Conservation (phyloP, 2,888 invertebrate genomes). For the Glomeris marginata region DNA sequence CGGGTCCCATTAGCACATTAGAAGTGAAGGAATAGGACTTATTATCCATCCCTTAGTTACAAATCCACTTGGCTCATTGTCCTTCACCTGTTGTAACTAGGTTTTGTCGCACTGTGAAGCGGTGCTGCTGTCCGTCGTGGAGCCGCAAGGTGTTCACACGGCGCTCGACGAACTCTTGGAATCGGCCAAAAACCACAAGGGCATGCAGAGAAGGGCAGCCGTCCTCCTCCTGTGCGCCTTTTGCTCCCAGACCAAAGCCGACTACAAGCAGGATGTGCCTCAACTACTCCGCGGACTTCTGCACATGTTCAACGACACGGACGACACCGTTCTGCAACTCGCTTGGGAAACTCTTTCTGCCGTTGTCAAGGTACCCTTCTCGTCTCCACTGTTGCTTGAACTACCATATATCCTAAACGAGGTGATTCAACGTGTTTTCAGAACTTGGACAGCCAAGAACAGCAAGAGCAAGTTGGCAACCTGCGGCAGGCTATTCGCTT, state of each 20-base stretch:
- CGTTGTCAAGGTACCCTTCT: constrained; percentile 54
- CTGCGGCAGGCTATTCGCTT: constrained; percentile 84
- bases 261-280: constrained; percentile 72
- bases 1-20: too few species aligned
- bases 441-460: constrained; percentile 67
- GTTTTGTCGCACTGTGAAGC: constrained; percentile 85
- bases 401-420: too few species aligned
- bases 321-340: constrained; percentile 64
- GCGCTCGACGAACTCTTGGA: constrained; percentile 75
- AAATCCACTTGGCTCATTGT: too few species aligned
- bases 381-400: too few species aligned
- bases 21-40: too few species aligned
- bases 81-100: constrained; percentile 28
- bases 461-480: constrained; percentile 64
- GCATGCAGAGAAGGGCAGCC: constrained; percentile 58
- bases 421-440: constrained; percentile 25
- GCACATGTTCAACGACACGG: constrained; percentile 63
- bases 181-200: constrained; percentile 46
- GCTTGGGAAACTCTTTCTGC: constrained; percentile 85
- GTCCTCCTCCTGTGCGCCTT: constrained; percentile 76
- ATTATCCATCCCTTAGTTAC: too few species aligned
- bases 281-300: constrained; percentile 76
- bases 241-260: constrained; percentile 75
- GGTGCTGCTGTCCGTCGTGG: constrained; percentile 78
- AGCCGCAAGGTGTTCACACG: constrained; percentile 62